Evolutionary conservation across 2,113 vertebrate genomes (phyloP), one percentile per base, ranked within the genome.

Genomic region (Martes martes): DNA sequence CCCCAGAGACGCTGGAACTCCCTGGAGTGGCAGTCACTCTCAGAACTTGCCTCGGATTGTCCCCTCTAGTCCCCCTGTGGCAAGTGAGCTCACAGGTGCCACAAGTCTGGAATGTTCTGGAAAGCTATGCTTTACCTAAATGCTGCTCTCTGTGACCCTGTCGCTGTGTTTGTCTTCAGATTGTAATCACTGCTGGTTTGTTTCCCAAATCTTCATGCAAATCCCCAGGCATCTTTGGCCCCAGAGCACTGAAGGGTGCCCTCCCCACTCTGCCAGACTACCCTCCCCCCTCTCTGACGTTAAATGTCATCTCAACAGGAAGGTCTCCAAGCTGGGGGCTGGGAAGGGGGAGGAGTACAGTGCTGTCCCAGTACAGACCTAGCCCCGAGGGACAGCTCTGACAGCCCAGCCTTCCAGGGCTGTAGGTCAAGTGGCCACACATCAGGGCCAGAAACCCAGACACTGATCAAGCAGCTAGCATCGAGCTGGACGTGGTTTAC

Each of bases 401-500:
- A 16, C 26, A 42, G 84, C 47, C 67, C 16, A 24, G 33, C 36
- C 26, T 33, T 2, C 65, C 14, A 55, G 24, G 39, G 31, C 61
- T 10, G 47, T 18, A 0, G 52, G 91, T 65, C 82, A 42, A 23
- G 52, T 15, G 36, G 23, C 57, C 24, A 50, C 69, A 63, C 4
- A 0, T 11, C 33, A 15, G 65, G 85, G 21, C 80, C 90, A 83
- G 86, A 55, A 26, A 26, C n/a, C 81, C 92, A 15, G 79, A 67
- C 1, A 14, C 5, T 11, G 45, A 59, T 1, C 31, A 24, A 65
- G 69, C 14, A 5, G 31, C 33, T 6, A 1, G 28, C 14, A 4
- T 5, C 1, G 13, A 0, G 28, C 42, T 24, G 31, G 57, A 39
- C 42, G 5, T 0, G 0, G 6, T 47, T n/a, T 33, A 2, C 57